A percentile compares a stretch with the other conserved stretches of the same genome.
Conservation (phyloP, 2,113 vertebrate species). For the Sarotherodon lohbergeri region DNA sequence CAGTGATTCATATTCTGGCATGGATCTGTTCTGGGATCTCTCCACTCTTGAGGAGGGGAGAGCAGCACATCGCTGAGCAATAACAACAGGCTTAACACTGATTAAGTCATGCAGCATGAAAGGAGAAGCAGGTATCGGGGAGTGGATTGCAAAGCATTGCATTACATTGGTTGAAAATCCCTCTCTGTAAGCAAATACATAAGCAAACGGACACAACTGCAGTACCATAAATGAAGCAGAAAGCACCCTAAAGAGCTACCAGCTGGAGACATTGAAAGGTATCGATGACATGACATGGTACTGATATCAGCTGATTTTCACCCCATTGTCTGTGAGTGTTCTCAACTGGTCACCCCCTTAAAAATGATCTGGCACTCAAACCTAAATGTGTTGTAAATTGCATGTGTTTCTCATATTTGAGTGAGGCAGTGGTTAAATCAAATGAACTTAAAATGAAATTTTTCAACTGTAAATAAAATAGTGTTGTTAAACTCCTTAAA, state of each 20-base stretch:
- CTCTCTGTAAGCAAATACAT: neutral
- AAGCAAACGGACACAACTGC: fast-evolving
- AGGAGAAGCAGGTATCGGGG: neutral
- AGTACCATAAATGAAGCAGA: neutral
- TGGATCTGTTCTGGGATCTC: neutral
- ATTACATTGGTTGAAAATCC: neutral
- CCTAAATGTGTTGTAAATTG: fast-evolving
- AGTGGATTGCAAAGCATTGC: neutral
- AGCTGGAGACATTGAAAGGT: neutral
- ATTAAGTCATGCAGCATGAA: neutral
- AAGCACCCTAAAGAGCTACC: neutral
- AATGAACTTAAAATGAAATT: neutral
- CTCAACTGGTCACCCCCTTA: neutral
- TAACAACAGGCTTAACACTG: neutral
- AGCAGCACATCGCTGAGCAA: neutral
- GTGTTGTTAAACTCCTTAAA: neutral
- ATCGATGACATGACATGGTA: neutral
- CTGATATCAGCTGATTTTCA: neutral
- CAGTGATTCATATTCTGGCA: neutral
- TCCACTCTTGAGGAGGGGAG: neutral
- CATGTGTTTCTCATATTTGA: neutral
- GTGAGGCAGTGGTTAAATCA: neutral
- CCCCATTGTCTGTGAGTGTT: fast-evolving
- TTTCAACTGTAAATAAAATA: neutral
- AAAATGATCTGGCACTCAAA: neutral